A percentile compares a stretch with the other conserved stretches of the same genome.
Conservation (phyloP, 2,888 invertebrate genomes). For the Archaeoteleia sp. region DNA sequence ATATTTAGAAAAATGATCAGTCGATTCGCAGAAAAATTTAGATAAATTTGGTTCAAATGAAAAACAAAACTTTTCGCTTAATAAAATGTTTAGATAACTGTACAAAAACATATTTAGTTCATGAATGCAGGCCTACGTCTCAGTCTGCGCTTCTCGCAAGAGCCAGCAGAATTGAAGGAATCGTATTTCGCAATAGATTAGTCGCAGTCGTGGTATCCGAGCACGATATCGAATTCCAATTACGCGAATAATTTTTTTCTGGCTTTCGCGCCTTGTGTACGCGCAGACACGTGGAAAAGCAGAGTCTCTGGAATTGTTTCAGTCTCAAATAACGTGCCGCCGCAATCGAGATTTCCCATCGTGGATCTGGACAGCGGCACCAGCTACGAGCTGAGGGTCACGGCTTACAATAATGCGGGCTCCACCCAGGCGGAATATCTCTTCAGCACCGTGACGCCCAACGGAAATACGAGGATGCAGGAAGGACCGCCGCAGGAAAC, state of each 20-base stretch:
- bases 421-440: conserved; percentile 78
- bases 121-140: too few relatives aligned
- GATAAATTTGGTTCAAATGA: too few relatives aligned
- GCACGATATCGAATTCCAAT: too few relatives aligned
- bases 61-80: too few relatives aligned
- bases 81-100: too few relatives aligned
- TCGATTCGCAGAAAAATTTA: too few relatives aligned
- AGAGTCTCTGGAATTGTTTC: conserved; percentile 49
- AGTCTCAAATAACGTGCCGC: conserved; percentile 76
- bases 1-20: too few relatives aligned
- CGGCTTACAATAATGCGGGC: conserved; percentile 81
- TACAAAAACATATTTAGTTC: too few relatives aligned
- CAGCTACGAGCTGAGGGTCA: conserved; percentile 77
- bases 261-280: neutral
- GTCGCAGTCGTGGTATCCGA: too few relatives aligned
- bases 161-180: too few relatives aligned
- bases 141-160: too few relatives aligned
- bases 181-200: too few relatives aligned
- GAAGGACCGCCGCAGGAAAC: conserved; percentile 63
- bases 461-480: conserved; percentile 74
- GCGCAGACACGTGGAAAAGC: neutral
- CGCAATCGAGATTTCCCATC: conserved; percentile 75
- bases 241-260: neutral
- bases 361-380: conserved; percentile 76
- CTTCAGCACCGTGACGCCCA: conserved; percentile 78